Base-by-base conservation (phyloP, 2,888 invertebrate species). In the Drosophila differens region DNA sequence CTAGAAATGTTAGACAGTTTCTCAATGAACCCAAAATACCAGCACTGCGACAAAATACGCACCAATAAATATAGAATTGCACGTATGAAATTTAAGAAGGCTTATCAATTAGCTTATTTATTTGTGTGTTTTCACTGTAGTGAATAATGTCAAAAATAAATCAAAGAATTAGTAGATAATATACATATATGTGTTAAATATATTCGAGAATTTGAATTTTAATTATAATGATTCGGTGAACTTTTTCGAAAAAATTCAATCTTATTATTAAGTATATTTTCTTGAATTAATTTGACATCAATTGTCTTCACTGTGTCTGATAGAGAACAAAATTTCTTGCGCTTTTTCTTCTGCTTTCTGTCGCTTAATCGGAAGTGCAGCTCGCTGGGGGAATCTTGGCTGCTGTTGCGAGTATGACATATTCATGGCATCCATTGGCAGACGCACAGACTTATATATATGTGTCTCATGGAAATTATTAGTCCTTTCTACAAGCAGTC, bases 351-450 rank as follows among this genome's bases (percentile, higher is more conserved):
- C 63, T 74, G 71, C 69, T 69, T 65, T 51, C 67, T 73, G 81
- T 76, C 70, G 52, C 32, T 62, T 58, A 28, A 39, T 72, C 53
- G 63, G 74, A 81, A 81, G 82, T 81, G 78, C 74, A 81, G 58
- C 60, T 52, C 30, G 35, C 57, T 44, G 62, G n/a, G 55, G 58
- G 62, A 67, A 70, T 65, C 55, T 74, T 81, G 80, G 81, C 71
- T 65, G 67, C 64, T 60, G 65, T 67, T 75, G 71, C 66, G 54
- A 71, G 61, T 75, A 72, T 87, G 83, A 84, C 87, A 86, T 82
- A 74, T 82, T 81, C 84, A 86, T 83, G 85, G 84, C 76, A 65
- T 60, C 65, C 74, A 76, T 84, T 86, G 87, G 72, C 63, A 75
- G 57, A 30, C 58, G 70, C 14, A 35, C 35, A 35, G 4, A 16